phyloP scores from a whole-genome alignment of 2,113 vertebrate species.

The Xiphias gladius region DNA sequence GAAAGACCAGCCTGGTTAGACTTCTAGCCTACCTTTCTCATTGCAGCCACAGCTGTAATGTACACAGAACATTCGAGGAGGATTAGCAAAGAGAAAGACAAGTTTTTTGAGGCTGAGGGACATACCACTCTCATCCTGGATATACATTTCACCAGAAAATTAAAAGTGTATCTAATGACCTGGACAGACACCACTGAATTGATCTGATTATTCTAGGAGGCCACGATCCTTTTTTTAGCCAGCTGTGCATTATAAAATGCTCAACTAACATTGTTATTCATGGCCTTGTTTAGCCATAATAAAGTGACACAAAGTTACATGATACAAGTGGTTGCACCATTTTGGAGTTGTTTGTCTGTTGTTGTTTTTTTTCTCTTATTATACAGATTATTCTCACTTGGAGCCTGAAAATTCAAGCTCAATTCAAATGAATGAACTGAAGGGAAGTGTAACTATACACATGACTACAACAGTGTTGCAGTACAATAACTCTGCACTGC shows the following conservation, averaged over 20 bases:
- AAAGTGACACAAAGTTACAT: neutral
- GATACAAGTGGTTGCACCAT: neutral
- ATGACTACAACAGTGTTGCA: neutral
- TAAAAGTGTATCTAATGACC: neutral
- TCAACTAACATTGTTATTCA: constrained; percentile 12
- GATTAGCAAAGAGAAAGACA: neutral
- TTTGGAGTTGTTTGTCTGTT: neutral
- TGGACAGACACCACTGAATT: neutral
- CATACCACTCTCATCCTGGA: neutral
- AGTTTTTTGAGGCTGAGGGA: neutral
- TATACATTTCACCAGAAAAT: neutral
- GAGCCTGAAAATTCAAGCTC: neutral
- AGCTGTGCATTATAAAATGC: neutral
- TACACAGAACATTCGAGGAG: neutral
- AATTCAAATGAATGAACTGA: neutral
- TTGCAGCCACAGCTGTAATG: neutral
- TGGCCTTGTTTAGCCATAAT: neutral
- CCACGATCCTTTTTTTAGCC: neutral
- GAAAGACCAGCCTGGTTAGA: constrained; percentile 88
- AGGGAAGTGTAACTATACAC: neutral
- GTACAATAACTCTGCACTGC: neutral
- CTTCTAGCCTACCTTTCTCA: neutral
- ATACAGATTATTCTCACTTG: neutral
- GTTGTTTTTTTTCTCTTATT: neutral
- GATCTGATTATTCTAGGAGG: neutral